These are phyloP conservation scores for Siderastrea siderea DNA, from an alignment of 92 coral and sea anemone species.

Conservation along the genomic window DNA sequence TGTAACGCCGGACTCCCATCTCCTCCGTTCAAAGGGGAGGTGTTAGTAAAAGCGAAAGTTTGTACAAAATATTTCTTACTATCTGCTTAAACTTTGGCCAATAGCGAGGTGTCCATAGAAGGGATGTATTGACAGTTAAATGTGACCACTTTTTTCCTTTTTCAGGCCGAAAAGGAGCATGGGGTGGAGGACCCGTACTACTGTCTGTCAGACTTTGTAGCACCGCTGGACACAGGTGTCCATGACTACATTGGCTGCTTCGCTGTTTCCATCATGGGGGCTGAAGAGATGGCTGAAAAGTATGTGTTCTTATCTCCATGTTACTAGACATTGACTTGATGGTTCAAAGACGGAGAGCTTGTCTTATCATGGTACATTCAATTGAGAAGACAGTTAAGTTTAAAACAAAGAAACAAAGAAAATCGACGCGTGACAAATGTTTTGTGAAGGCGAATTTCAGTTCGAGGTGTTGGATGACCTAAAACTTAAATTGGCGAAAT, in stretches of 20 bases:
- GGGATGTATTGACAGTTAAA: too few species aligned
- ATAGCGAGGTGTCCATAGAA: too few species aligned
- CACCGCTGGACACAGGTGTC: slow-evolving; percentile 91
- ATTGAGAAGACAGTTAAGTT: neutral
- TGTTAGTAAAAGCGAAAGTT: too few species aligned
- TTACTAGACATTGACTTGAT: too few species aligned
- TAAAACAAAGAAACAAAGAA: neutral
- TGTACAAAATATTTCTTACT: too few species aligned
- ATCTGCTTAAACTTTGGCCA: too few species aligned
- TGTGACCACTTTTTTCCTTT: neutral
- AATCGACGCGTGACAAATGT: neutral
- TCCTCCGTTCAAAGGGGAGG: too few species aligned
- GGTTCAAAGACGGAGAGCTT: too few species aligned
- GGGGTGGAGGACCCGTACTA: slow-evolving; percentile 94
- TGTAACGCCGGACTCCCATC: too few species aligned
- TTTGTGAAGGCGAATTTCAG: neutral
- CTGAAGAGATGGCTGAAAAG: slow-evolving; percentile 90
- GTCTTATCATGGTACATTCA: too few species aligned
- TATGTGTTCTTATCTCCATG: slow-evolving; percentile 36
- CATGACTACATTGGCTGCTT: slow-evolving; percentile 95
- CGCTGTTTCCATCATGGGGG: slow-evolving; percentile 94
- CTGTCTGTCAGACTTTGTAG: slow-evolving; percentile 95
- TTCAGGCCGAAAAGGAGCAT: slow-evolving; percentile 93
- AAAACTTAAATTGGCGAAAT: too few species aligned
- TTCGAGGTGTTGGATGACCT: too few species aligned